Evolutionary conservation across 2,888 invertebrate species (phyloP), one percentile per base, ranked within the genome.

Genomic region (Caenorhabditis drosophilae): DNA sequence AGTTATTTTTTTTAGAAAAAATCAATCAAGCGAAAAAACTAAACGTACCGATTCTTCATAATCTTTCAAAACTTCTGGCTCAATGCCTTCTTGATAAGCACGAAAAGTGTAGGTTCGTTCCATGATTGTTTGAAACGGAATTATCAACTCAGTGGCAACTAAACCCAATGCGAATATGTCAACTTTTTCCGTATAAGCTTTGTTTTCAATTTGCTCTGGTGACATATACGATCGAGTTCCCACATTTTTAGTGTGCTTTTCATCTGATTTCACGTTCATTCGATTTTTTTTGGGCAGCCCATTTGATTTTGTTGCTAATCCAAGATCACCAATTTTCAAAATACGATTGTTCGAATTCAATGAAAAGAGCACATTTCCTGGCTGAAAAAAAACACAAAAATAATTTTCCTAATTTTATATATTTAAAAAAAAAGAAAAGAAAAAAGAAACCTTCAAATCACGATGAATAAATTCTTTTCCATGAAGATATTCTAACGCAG

Each of bases 151-250:
- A 84, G 94, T 92, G 73, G 95, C 89, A 66, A 98, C 93, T 59
- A 98, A 87, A 12, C 86, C 86, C 50, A 86, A 75, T 0, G 86
- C 84, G 69, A 84, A 86, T n/a, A 86, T 85, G 73, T 86, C 86
- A 27, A 87, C 85, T 73, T 87, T 87, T 47, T 84, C 82, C 27
- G 84, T 85, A 72, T 87, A 87, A 2, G 67, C 71, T 40, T 78
- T 54, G 31, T 78, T 76, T 12, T 23, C 53, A 63, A 88, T 88
- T 86, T 96, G 96, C 84, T 98, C 97, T 1, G 97, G 97, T 20
- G 95, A 94, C 97, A 98, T 98, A 85, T 98, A 98, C 1, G 96
- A 87, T 70, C 91, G 90, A 0, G 98, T 98, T 23, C 97, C 93
- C 36, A 90, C 89, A 70, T 88, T 87, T 42, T 83, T 84, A 6